Conservation (phyloP, 2,797 vertebrate genomes). For the Falco columbarius region DNA sequence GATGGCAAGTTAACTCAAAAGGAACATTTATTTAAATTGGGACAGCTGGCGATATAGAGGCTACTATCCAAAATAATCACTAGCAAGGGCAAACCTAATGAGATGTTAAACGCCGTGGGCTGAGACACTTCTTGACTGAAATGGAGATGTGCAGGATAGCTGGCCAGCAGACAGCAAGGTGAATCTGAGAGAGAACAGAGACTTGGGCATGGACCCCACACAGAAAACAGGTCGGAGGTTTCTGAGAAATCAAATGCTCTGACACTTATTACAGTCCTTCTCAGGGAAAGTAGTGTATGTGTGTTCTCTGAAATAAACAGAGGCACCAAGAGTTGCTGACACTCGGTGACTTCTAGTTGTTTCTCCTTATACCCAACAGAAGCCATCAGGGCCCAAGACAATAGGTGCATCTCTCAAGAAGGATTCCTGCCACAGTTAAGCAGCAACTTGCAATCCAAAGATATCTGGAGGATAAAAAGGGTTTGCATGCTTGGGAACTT, state of each 20-base stretch:
- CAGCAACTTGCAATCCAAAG: background rate
- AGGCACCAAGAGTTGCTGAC: background rate
- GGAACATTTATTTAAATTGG: background rate
- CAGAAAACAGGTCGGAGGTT: background rate
- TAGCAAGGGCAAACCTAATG: background rate
- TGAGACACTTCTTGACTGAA: background rate
- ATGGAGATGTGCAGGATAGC: background rate
- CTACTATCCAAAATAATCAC: background rate
- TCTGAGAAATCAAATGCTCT: background rate
- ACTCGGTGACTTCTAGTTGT: background rate
- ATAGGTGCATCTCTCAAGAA: background rate
- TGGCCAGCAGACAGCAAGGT: background rate
- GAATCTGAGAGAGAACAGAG: background rate
- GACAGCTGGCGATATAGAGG: background rate
- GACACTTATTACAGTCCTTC: background rate
- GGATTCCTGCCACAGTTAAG: background rate
- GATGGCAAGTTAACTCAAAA: constrained; percentile 26
- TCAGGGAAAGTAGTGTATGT: background rate
- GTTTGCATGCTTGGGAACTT: background rate
- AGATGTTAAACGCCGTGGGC: background rate
- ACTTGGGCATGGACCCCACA: background rate
- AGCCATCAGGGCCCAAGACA: background rate
- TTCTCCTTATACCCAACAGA: background rate
- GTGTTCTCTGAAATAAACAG: background rate
- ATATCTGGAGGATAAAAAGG: background rate